phyloP scores from a whole-genome alignment of 92 coral and sea anemone genomes.

The Parazoanthus swiftii region DNA sequence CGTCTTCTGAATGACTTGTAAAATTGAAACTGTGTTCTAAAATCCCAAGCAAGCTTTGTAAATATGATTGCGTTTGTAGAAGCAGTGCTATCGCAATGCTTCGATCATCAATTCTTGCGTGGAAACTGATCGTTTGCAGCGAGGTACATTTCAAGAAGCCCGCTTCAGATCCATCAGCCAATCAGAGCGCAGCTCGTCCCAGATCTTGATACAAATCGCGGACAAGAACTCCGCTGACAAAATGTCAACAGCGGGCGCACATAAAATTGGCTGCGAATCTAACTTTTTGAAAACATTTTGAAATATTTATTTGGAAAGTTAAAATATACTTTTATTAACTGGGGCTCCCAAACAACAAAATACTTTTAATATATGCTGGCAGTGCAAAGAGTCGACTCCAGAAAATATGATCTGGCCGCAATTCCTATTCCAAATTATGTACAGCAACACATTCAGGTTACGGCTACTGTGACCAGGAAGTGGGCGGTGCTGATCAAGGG shows the following conservation, averaged over 20 bases:
- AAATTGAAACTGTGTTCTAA: constrained; percentile 23
- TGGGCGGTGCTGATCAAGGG: too few relatives aligned
- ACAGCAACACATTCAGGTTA: too few relatives aligned
- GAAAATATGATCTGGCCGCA: too few relatives aligned
- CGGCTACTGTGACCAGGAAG: too few relatives aligned
- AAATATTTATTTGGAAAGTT: too few relatives aligned
- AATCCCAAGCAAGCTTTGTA: constrained; percentile 1
- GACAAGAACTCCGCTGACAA: constrained; percentile 51
- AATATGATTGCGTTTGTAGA: constrained; percentile 37
- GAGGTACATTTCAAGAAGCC: constrained; percentile 87
- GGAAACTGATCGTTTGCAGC: constrained; percentile 82
- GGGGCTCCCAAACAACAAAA: too few relatives aligned
- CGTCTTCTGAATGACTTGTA: constrained; percentile 11
- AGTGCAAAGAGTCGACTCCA: too few relatives aligned
- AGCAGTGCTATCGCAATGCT: constrained; percentile 44
- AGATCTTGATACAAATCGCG: constrained; percentile 40
- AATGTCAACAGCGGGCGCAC: neutral
- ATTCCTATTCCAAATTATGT: too few relatives aligned
- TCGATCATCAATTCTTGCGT: constrained; percentile 56
- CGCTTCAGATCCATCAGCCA: constrained; percentile 80
- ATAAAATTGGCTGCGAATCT: too few relatives aligned
- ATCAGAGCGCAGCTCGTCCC: constrained; percentile 66
- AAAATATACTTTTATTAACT: too few relatives aligned
- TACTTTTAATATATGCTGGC: too few relatives aligned
- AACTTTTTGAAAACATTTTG: too few relatives aligned